Evolutionary conservation across 2,888 invertebrate species (phyloP).

Genomic region (Parapristionchus giblindavisi): DNA sequence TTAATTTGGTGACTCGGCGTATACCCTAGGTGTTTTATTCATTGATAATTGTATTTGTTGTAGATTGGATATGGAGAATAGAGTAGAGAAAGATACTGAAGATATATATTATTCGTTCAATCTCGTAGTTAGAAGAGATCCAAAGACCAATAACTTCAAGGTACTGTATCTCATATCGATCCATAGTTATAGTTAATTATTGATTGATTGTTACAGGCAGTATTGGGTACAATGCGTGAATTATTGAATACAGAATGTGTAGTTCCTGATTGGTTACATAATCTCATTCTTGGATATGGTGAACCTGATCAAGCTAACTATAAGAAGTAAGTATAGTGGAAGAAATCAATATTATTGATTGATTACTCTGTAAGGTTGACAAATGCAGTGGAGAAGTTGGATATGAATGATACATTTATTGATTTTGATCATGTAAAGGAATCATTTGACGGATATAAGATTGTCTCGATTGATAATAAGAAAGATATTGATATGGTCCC

Average conservation of each 20-base stretch:
- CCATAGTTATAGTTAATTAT: neutral
- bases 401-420: slow-evolving; percentile 98
- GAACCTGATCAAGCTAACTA: slow-evolving; percentile 97
- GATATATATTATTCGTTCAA: slow-evolving; percentile 93
- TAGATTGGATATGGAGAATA: slow-evolving; percentile 60
- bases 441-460: slow-evolving; percentile 84
- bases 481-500: slow-evolving; percentile 33
- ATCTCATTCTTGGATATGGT: slow-evolving; percentile 93
- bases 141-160: slow-evolving; percentile 99
- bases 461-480: slow-evolving; percentile 68
- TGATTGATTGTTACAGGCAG: slow-evolving; percentile 75
- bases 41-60: neutral
- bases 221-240: slow-evolving; percentile 95
- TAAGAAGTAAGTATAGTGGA: slow-evolving; percentile 75
- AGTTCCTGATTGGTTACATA: slow-evolving; percentile 79
- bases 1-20: no score
- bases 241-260: slow-evolving; percentile 99
- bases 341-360: neutral
- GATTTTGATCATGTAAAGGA: slow-evolving; percentile 85
- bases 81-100: slow-evolving; percentile 46
- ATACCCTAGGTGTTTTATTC: neutral
- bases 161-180: neutral
- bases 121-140: slow-evolving; percentile 95
- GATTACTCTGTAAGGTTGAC: slow-evolving; percentile 78
- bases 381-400: slow-evolving; percentile 83